Base-by-base conservation (phyloP, 2,888 invertebrate species). In the Rhodophaea formosa region DNA sequence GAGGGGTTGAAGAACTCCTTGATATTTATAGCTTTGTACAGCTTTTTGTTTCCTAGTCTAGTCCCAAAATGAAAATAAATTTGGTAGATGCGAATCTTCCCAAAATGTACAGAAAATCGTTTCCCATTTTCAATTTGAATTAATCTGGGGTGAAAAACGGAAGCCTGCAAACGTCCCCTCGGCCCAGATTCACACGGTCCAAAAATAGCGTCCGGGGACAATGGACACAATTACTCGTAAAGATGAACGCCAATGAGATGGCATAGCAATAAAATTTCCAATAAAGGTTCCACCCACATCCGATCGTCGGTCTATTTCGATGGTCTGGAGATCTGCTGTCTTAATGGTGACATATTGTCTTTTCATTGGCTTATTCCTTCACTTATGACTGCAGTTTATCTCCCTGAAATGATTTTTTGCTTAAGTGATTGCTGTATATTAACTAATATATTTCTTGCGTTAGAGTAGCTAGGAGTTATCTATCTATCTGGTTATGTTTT, bases 241-340 rank as follows among this genome's bases (percentile, higher is more conserved):
- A 88, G 88, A 90, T 88, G 84, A 89, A 82, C 75, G 77, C 82
- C 87, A 88, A 90, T 89, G 89, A 88, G 90, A 88, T 86, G 82
- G 88, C 88, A 88, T 86, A 82, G 88, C 88, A 80, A 89, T 90
- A 90, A 90, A 90, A 88, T 85, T 86, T 84, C 77, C 90, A 91
- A 90, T 89, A 84, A 82, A 72, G 73, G 76, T 83, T 81, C 81
- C 85, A 71, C 88, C 88, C 84, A 89, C 89, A 85, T 83, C 83
- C 80, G 79, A 84, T 79, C 74, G 74, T 75, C 74, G 72, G 77
- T 77, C 73, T 76, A 80, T 82, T 83, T 78, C 80, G 83, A 85
- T 66, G 71, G 66, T 82, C 62, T 62, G 64, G 62, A 62, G 57
- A 61, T 69, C 65, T 65, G 65, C 66, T 64, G 63, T 64, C 66